Conservation (phyloP, 1,140 invertebrate genomes). For the Araneus ventricosus region DNA sequence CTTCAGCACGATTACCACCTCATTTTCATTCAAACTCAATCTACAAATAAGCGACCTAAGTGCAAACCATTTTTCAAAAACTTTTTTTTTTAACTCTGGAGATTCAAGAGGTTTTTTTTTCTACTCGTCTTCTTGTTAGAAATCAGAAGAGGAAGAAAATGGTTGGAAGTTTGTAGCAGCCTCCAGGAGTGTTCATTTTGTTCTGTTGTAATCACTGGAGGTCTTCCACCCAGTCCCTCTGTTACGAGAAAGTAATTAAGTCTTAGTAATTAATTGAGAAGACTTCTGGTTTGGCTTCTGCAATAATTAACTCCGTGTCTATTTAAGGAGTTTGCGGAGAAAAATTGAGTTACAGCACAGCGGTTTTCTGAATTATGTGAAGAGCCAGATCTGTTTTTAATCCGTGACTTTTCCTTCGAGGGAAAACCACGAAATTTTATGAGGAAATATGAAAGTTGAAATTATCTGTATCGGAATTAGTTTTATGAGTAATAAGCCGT, state of each 20-base stretch:
- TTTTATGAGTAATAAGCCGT: background rate
- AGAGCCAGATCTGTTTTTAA: slow-evolving; percentile 16
- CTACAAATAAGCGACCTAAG: background rate
- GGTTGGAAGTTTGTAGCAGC: slow-evolving; percentile 1
- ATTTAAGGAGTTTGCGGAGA: slow-evolving; percentile 36
- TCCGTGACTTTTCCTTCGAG: background rate
- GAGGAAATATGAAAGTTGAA: slow-evolving; percentile 5
- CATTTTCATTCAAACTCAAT: background rate
- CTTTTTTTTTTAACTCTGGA: background rate
- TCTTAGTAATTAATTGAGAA: slow-evolving; percentile 69
- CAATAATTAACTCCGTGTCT: slow-evolving; percentile 67
- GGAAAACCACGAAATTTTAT: background rate
- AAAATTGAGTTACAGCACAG: slow-evolving; percentile 51
- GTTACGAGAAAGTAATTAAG: slow-evolving; percentile 62
- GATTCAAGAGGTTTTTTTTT: background rate
- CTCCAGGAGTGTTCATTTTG: background rate
- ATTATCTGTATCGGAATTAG: slow-evolving; percentile 1
- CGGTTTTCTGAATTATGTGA: slow-evolving; percentile 32
- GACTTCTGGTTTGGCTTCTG: slow-evolving; percentile 60
- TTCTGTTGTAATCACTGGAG: background rate
- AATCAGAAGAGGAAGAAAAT: background rate
- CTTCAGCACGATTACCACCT: background rate
- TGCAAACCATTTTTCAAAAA: background rate
- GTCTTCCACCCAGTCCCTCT: background rate
- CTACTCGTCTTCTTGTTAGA: background rate